Percentiles rank a stretch among this genome's conserved stretches.
These are phyloP conservation scores for Pyrocephalus nanus DNA, from an alignment of 2,797 vertebrate species.

Conservation along the genomic window DNA sequence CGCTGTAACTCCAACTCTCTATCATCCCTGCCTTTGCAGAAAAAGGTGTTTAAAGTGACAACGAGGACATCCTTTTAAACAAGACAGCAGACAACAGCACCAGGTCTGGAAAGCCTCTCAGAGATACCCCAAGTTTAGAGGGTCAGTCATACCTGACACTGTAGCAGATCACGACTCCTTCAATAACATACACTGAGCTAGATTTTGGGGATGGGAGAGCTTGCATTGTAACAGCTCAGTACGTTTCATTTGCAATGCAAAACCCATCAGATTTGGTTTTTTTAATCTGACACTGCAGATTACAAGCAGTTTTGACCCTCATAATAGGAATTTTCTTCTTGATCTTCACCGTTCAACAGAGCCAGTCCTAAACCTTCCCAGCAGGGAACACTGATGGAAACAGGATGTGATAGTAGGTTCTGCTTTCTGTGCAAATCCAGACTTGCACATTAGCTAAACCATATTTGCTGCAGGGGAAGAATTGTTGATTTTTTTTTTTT, in stretches of 20 bases:
- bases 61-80: neutral
- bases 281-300: neutral
- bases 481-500: neutral
- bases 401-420: neutral
- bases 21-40: neutral
- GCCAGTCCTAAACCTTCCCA: neutral
- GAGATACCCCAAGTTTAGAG: neutral
- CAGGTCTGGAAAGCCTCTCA: neutral
- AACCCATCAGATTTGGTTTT: neutral
- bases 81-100: neutral
- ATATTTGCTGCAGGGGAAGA: slow-evolving; percentile 7
- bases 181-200: neutral
- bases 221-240: neutral
- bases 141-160: neutral
- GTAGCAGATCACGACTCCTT: neutral
- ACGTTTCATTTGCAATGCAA: neutral
- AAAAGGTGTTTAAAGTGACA: neutral
- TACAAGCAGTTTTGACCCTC: neutral
- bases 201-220: neutral
- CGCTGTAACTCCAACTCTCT: neutral
- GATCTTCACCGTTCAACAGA: neutral
- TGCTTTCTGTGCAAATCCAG: slow-evolving; percentile 33
- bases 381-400: neutral
- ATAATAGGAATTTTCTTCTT: neutral
- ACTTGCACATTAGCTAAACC: slow-evolving; percentile 8